A percentile compares a stretch with the other conserved stretches of the same genome.
phyloP scores from a whole-genome alignment of 1,140 invertebrate genomes.

The Bombus waltoni region DNA sequence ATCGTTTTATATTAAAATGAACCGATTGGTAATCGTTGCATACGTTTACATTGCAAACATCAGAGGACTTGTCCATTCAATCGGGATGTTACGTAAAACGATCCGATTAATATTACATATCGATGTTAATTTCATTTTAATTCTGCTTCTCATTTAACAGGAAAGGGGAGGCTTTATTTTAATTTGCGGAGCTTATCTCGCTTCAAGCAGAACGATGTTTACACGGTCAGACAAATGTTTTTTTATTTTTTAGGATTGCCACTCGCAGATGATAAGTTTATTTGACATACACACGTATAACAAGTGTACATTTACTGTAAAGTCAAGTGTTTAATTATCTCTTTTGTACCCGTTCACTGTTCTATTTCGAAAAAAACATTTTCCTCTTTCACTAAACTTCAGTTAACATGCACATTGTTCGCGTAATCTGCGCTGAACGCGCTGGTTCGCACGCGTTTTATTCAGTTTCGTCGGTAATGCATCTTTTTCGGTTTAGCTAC shows the following conservation, averaged over 20 bases:
- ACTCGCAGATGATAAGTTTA: not conserved
- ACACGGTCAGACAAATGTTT: not conserved
- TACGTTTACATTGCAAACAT: constrained; percentile 22
- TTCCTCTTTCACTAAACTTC: not conserved
- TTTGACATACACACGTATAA: no score
- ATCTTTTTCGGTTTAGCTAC: not conserved
- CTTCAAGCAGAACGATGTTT: not conserved
- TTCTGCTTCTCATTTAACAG: not conserved
- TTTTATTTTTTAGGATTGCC: not conserved
- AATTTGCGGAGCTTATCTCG: no score
- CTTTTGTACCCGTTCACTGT: not conserved
- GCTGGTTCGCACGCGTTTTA: not conserved
- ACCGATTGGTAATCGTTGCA: constrained; percentile 16
- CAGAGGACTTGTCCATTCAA: not conserved
- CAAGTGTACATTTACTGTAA: not conserved
- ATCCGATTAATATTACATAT: constrained; percentile 16
- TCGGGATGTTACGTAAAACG: not conserved
- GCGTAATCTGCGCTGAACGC: not conserved
- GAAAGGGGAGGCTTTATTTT: not conserved
- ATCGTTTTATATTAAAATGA: constrained; percentile 36
- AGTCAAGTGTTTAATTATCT: not conserved
- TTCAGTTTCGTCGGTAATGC: not conserved
- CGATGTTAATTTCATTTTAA: not conserved
- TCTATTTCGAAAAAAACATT: not conserved
- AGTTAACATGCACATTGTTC: not conserved